Evolutionary conservation across 1,140 invertebrate species (phyloP), one percentile per base, ranked within the genome.

Genomic region (Drosophila lacertosa): DNA sequence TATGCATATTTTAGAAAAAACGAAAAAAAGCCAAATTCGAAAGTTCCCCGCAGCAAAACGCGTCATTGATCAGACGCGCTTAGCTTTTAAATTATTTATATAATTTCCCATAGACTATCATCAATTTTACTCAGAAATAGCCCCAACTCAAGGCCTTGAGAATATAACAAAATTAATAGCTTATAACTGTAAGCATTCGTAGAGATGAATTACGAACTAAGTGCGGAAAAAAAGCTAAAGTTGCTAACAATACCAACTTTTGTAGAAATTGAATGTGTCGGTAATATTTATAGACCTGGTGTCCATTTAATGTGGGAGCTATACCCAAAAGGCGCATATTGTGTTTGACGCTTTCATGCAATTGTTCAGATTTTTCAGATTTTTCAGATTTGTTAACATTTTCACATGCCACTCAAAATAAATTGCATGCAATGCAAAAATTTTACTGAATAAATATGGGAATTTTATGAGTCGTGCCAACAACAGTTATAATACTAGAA

Each of bases 321-420:
- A 29, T 39, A 24, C 24, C 39, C 13, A 20, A 20, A 16, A 6
- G 11, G 10, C 9, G 22, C 33, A 64, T 39, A 47, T 62, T 55
- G 67, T 55, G 67, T 64, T 26, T 18, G 20, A 33, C 6, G 24
- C 29, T 39, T 39, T n/a, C 24, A 13, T 70, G 76, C 77, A 80
- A 79, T 74, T 75, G 76, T 70, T 54, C 22, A 1, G 40, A 18
- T 20, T 42, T 33, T 58, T 35, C 26, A 40, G 35, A 42, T 58
- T 65, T n/a, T 70, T 54, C 22, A 1, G 40, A 18, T 20, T 42
- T 33, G n/a, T 58, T 35, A 33, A 40, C 29, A 42, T 58, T 65
- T 79, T 79, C 77, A 58, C 77, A 79, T 74, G 77, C 71, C 77
- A 74, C 18, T 79, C 66, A 63, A 73, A 76, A 55, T 74, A 59